Evolutionary conservation across 2,113 vertebrate species (phyloP).

Genomic region (Cervus canadensis): DNA sequence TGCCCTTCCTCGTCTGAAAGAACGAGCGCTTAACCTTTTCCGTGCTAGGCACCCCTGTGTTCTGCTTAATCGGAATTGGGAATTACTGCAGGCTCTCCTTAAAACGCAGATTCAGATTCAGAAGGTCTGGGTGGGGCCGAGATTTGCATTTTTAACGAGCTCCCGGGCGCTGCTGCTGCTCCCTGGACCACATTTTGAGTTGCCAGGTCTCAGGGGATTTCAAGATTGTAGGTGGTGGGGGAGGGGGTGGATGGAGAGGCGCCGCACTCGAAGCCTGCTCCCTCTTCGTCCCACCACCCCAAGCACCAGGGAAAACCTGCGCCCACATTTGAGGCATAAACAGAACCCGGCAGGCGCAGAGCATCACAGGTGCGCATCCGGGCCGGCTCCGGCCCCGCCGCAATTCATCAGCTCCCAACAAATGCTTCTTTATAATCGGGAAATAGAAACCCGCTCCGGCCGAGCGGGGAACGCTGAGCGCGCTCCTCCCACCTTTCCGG

Average conservation of each 20-base stretch:
- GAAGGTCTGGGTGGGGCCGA: not conserved
- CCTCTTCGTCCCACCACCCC: slow-evolving; percentile 41
- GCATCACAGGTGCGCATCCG: slow-evolving; percentile 71
- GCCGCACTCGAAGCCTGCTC: not conserved
- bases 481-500: slow-evolving; percentile 55
- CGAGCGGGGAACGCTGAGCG: not conserved
- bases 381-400: not conserved
- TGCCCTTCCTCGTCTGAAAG: not conserved
- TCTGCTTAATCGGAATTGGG: not conserved
- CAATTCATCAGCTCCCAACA: slow-evolving; percentile 68
- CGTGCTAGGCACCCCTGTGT: not conserved
- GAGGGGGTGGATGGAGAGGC: not conserved
- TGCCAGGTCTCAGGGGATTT: not conserved
- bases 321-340: slow-evolving; percentile 37
- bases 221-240: not conserved
- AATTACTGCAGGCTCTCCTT: not conserved
- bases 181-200: not conserved
- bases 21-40: slow-evolving; percentile 31
- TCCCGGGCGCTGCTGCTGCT: not conserved
- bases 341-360: slow-evolving; percentile 12
- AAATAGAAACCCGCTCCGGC: slow-evolving; percentile 57
- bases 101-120: not conserved
- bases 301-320: not conserved
- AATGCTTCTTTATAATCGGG: slow-evolving; percentile 61
- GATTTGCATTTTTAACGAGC: slow-evolving; percentile 33